Evolutionary conservation across 2,888 invertebrate species (phyloP), one percentile per base, ranked within the genome.

Genomic region (Sarcophaga rosellei): DNA sequence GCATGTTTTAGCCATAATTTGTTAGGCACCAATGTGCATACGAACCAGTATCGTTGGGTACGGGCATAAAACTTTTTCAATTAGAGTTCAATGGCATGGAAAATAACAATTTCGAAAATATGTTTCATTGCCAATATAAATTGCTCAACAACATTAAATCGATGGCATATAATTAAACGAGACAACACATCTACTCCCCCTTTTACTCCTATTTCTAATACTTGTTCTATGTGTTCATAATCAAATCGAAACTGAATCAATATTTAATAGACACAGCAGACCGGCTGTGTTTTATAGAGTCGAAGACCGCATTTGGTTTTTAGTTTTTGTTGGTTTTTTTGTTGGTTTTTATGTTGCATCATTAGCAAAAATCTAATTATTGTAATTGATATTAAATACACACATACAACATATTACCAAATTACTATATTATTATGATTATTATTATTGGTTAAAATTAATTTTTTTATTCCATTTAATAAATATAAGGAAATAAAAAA

Each of bases 51-150:
- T 53, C 3, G 12, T 0, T 53, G 17, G 0, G 1, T 17, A 53
- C 1, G 10, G 35, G 44, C 11, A n/a, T 3, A 82, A 69, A 75
- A 82, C 61, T 61, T 77, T 82, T 77, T 35, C 65, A 66, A 82
- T 82, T 77, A 66, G 61, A 35, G 47, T 72, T 82, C 61, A 82
- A 77, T 77, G 82, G 47, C 15, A 53, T 68, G 77, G 72, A 82
- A 82, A 82, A 82, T 77, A 72, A 61, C 47, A 61, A 62, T 82
- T 76, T 65, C 17, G 5, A 70, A 76, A 76, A 45, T 65, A 76
- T 76, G n/a, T 62, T 59, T 12, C 21, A 17, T 35, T 47, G 45
- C 35, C 20, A 6, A 53, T 63, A 69, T 57, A 63, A 81, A 81
- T 45, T 35, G 53, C 5, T 53, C 53, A 15, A 53, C 12, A 53